Conservation (phyloP, 2,113 vertebrate species). For the Urocynchramus pylzowi region DNA sequence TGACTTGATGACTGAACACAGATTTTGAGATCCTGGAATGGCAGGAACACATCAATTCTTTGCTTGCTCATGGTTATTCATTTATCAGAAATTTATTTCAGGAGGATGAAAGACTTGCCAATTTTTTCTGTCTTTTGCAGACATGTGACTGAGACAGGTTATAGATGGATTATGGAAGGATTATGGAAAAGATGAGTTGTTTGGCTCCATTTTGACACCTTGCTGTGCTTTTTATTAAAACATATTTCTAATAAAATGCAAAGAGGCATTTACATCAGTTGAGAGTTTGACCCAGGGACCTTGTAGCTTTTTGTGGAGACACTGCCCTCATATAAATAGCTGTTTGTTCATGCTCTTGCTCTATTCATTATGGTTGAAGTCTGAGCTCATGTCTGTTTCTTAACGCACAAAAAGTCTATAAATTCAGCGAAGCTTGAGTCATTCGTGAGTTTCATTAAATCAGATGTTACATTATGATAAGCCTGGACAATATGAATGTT, state of each 20-base stretch:
- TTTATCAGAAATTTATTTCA: background rate
- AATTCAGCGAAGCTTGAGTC: slow-evolving; percentile 63
- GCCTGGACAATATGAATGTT: slow-evolving; percentile 17
- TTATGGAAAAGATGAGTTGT: background rate
- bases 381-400: slow-evolving; percentile 81
- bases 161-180: background rate
- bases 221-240: slow-evolving; percentile 17
- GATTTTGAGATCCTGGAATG: background rate
- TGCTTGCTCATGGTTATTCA: background rate
- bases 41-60: background rate
- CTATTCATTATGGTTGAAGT: slow-evolving; percentile 65
- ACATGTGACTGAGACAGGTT: background rate
- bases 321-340: slow-evolving; percentile 68
- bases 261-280: slow-evolving; percentile 59
- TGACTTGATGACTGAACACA: background rate
- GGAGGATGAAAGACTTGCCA: background rate
- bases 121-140: background rate
- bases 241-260: slow-evolving; percentile 62
- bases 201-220: slow-evolving; percentile 13
- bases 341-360: slow-evolving; percentile 57
- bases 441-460: slow-evolving; percentile 67
- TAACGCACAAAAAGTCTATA: slow-evolving; percentile 68
- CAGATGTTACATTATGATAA: slow-evolving; percentile 55
- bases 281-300: slow-evolving; percentile 60
- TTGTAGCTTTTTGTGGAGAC: slow-evolving; percentile 49